Evolutionary conservation across 2,888 invertebrate genomes (phyloP).

Genomic region (Beris chalybata): DNA sequence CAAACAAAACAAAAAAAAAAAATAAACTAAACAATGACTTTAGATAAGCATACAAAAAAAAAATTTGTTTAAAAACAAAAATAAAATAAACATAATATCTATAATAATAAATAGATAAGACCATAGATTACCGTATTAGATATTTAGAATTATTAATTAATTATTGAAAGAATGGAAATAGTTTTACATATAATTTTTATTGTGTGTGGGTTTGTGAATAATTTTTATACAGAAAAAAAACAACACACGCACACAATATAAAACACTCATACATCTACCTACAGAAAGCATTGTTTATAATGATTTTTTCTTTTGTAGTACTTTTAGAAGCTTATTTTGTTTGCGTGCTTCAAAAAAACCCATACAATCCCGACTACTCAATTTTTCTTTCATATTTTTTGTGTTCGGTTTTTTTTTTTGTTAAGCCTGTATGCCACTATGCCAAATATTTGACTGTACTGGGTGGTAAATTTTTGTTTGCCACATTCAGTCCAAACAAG

Average conservation of each 20-base stretch:
- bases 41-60: too few relatives aligned
- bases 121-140: too few relatives aligned
- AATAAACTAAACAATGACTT: background rate
- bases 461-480: too few relatives aligned
- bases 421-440: too few relatives aligned
- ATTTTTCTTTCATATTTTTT: background rate
- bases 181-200: too few relatives aligned
- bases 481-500: too few relatives aligned
- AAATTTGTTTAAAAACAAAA: background rate
- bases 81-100: background rate
- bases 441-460: too few relatives aligned
- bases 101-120: too few relatives aligned
- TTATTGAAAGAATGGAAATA: too few relatives aligned
- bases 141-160: too few relatives aligned
- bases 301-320: constrained; percentile 21
- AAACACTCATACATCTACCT: background rate
- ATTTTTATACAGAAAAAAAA: background rate
- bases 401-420: background rate
- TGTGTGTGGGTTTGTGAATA: too few relatives aligned
- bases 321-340: constrained; percentile 11
- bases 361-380: background rate
- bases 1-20: too few relatives aligned
- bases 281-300: constrained; percentile 4
- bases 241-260: constrained; percentile 11
- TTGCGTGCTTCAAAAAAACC: background rate